Base-by-base conservation (phyloP, 53 echinoderm and acorn worm species). In the Hippasteria phrygiana region DNA sequence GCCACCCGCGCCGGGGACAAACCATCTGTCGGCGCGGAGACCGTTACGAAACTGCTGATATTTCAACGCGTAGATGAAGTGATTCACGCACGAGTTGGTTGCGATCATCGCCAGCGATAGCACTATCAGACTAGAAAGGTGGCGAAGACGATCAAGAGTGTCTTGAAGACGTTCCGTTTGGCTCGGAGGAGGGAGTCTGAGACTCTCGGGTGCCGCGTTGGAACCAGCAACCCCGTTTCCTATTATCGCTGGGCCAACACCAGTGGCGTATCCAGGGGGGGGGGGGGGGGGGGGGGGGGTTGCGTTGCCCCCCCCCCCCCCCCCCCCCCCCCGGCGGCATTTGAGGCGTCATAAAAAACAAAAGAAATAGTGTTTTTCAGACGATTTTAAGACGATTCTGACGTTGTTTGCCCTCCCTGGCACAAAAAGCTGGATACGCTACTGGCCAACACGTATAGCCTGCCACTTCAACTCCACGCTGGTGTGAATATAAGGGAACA, bases 101-200 rank as follows among this genome's bases (percentile, higher is more conserved):
- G 83, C 65, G 22, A 83, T 4, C 31, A 83, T 48, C 1, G 83
- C 83, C 28, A 83, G 34, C 4, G 69, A 40, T 14, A 83, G 26
- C 18, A 38, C 74, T 47, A 74, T 24, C 74, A 74, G 74, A 74
- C 46, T 6, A 74, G 28, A 35, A 88, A 75, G 38, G 75, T 62
- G 75, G 73, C 36, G 69, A 56, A 88, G 28, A 88, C 88, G 43
- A 88, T 39, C 31, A 88, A 43, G 32, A 88, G 75, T 7, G 75
- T 88, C 42, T 75, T 88, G 71, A 88, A 88, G 42, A 50, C 73
- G 73, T 87, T 87, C 32, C 73, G 43, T 28, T 56, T 54, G 10
- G 87, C 87, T 22, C 74, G 40, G 26, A 74, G 43, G 8, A 74
- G 26, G 43, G 74, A 74, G 8, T 1, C 74, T 27, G 74, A 24